Conservation (phyloP, 2,797 vertebrate species). For the Macropodus opercularis region DNA sequence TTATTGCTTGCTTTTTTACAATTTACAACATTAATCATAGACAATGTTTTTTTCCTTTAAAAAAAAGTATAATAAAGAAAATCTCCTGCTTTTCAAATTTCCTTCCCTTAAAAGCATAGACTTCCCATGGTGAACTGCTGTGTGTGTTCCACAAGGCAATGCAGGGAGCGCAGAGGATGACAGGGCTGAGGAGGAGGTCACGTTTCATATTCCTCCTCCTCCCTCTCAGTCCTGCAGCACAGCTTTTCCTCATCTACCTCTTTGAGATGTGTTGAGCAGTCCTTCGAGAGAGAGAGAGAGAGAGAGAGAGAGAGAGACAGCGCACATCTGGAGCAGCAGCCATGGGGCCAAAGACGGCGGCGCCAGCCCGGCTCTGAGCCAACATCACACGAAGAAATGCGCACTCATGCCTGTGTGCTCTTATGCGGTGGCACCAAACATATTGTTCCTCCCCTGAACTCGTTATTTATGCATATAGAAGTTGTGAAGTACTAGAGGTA, state of each 20-base stretch:
- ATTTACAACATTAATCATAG: no score
- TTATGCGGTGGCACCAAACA: slow-evolving; percentile 30
- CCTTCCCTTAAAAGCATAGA: slow-evolving; percentile 28
- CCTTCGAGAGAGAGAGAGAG: slow-evolving; percentile 55
- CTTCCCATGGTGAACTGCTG: slow-evolving; percentile 33
- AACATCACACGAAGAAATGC: slow-evolving; percentile 65
- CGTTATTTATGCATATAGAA: slow-evolving; percentile 23
- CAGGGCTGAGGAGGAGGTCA: slow-evolving; percentile 30
- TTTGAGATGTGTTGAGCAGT: slow-evolving; percentile 47
- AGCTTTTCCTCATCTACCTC: slow-evolving; percentile 42
- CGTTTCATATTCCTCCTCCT: slow-evolving; percentile 49
- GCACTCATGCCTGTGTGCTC: slow-evolving; percentile 21
- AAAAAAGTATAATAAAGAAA: no score
- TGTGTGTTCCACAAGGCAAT: slow-evolving; percentile 32
- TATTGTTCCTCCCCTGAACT: slow-evolving; percentile 22
- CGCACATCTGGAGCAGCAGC: slow-evolving; percentile 80
- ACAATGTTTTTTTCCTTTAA: no score
- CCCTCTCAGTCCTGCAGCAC: slow-evolving; percentile 30
- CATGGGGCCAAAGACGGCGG: slow-evolving; percentile 72
- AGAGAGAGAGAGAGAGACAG: slow-evolving; percentile 60
- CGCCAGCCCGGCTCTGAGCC: slow-evolving; percentile 67
- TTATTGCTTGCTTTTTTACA: no score
- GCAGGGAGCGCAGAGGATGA: slow-evolving; percentile 20
- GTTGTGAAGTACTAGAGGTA: not conserved
- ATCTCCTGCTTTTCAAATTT: not conserved